Evolutionary conservation across 2,888 invertebrate genomes (phyloP).

Genomic region (Dynastes hyllus): DNA sequence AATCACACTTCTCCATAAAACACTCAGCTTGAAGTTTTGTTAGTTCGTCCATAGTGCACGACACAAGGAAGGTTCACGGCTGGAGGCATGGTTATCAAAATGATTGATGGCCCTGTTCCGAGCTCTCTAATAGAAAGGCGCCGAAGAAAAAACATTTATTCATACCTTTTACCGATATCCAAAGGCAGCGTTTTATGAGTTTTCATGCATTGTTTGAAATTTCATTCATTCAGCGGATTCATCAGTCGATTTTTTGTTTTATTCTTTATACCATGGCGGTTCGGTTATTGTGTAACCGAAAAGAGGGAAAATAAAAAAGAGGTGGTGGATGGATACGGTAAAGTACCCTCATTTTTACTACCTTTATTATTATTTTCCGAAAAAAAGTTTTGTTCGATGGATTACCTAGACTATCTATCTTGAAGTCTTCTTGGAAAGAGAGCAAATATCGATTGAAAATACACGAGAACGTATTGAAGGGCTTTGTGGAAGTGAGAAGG

Average conservation of each 20-base stretch:
- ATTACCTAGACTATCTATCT: background rate
- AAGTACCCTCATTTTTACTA: slow-evolving; percentile 6
- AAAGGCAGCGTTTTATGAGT: slow-evolving; percentile 34
- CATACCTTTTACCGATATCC: slow-evolving; percentile 39
- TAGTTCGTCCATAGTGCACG: slow-evolving; percentile 30
- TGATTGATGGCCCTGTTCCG: slow-evolving; percentile 48
- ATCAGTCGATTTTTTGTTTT: slow-evolving; percentile 31
- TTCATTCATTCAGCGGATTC: slow-evolving; percentile 29
- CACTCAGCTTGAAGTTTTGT: slow-evolving; percentile 28
- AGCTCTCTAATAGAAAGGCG: slow-evolving; percentile 45
- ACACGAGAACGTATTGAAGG: too few species aligned
- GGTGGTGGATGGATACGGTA: background rate
- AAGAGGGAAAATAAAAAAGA: slow-evolving; percentile 7
- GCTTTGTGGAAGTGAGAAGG: too few species aligned
- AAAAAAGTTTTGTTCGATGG: background rate
- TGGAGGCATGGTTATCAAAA: slow-evolving; percentile 42
- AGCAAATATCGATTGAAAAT: too few species aligned
- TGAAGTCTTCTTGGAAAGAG: background rate
- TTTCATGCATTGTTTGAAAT: slow-evolving; percentile 43
- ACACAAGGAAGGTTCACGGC: background rate
- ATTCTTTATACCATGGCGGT: background rate
- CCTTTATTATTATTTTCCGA: background rate
- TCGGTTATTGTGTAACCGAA: background rate
- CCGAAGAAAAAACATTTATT: slow-evolving; percentile 39
- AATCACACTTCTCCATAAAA: slow-evolving; percentile 31